These are phyloP conservation scores for Anhinga rufa DNA, from an alignment of 2,113 vertebrate species.

Conservation along the genomic window DNA sequence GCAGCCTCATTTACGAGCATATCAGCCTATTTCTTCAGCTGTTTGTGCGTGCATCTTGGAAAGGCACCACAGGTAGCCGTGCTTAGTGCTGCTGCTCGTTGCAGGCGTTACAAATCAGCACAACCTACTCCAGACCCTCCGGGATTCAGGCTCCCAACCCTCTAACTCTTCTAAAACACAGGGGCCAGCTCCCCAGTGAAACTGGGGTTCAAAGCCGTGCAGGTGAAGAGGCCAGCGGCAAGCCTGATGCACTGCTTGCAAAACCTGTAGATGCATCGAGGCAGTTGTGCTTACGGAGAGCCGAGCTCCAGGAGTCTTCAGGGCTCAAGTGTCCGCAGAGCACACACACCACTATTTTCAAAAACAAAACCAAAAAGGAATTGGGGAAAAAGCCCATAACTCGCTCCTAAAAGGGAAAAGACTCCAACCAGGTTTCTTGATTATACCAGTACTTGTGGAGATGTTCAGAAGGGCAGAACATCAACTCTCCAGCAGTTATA, in stretches of 20 bases:
- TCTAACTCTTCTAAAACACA: neutral
- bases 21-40: neutral
- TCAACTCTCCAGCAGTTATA: neutral
- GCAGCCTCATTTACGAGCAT: neutral
- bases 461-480: neutral
- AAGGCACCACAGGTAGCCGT: neutral
- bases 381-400: accelerated
- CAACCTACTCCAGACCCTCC: neutral
- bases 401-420: neutral
- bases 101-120: neutral
- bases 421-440: neutral
- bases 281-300: neutral
- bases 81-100: neutral
- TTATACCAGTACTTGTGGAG: too few relatives aligned
- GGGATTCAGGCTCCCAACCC: neutral
- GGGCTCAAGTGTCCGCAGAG: neutral
- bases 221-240: neutral
- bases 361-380: neutral
- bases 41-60: accelerated
- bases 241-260: neutral
- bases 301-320: neutral
- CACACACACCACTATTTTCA: accelerated
- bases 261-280: too few relatives aligned
- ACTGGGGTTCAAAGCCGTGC: neutral
- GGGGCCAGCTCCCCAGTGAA: neutral